A percentile compares a stretch with the other conserved stretches of the same genome.
Conservation (phyloP, 2,888 invertebrate genomes). For the Brachylomia viminalis region DNA sequence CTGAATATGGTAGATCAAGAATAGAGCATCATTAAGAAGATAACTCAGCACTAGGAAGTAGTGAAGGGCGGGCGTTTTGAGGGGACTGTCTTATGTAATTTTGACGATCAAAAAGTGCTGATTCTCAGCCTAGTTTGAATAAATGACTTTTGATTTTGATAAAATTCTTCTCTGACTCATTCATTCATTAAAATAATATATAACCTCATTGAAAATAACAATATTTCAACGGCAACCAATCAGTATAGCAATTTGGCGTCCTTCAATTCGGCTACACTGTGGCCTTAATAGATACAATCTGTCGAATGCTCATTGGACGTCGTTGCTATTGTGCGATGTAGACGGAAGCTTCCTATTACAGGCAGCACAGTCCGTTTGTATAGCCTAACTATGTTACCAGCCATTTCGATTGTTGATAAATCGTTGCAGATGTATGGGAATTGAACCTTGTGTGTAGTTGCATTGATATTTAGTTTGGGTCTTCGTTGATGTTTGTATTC, state of each 20-base stretch:
- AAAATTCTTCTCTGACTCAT: no score
- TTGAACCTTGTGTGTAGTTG: constrained; percentile 10
- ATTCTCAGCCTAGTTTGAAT: no score
- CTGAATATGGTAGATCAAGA: not conserved
- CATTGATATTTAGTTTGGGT: constrained; percentile 27
- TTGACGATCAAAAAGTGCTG: no score
- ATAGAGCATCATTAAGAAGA: no score
- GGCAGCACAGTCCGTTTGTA: constrained; percentile 72
- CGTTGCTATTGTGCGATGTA: constrained; percentile 65
- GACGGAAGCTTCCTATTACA: constrained; percentile 69
- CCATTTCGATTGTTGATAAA: constrained; percentile 63
- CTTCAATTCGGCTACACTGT: constrained; percentile 55
- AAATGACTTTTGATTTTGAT: no score
- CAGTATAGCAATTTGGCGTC: constrained; percentile 56
- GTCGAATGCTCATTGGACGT: constrained; percentile 63
- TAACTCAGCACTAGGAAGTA: no score
- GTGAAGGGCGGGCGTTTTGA: no score
- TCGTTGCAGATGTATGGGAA: constrained; percentile 44
- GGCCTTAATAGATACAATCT: constrained; percentile 69
- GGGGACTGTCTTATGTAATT: no score
- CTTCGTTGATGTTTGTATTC: not conserved
- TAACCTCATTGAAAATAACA: constrained; percentile 17
- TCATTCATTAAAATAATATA: not conserved
- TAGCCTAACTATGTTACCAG: constrained; percentile 64
- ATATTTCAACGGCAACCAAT: constrained; percentile 54